These are phyloP conservation scores for Cygnus buccinator DNA, from an alignment of 2,113 vertebrate genomes.

Conservation along the genomic window DNA sequence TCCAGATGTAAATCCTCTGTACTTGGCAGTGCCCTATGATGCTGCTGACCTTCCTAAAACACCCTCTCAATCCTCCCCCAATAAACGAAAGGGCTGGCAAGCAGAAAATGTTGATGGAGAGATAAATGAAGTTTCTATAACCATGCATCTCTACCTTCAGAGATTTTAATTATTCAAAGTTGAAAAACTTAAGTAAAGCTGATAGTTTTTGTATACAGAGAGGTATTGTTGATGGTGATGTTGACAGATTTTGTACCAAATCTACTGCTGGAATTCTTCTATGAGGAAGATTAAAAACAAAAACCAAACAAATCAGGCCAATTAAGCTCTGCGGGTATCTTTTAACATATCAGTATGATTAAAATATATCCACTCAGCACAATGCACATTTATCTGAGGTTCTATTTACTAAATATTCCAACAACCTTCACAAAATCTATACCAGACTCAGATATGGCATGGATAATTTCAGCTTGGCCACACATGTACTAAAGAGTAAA, in stretches of 20 bases:
- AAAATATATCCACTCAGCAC: not conserved
- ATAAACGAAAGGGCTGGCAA: not conserved
- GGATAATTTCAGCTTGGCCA: not conserved
- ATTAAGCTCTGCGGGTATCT: not conserved
- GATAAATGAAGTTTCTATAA: not conserved
- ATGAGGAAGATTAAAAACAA: not conserved
- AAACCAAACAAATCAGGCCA: not conserved
- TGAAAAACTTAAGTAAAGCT: not conserved
- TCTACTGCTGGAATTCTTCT: not conserved
- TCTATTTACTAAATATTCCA: not conserved
- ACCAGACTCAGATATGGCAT: not conserved
- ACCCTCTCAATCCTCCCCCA: not conserved
- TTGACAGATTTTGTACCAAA: not conserved
- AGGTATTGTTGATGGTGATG: not conserved
- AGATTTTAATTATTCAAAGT: not conserved
- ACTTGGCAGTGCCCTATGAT: not conserved
- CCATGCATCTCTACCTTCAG: fast-evolving
- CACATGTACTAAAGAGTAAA: not conserved
- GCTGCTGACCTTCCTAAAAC: not conserved
- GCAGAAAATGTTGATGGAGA: not conserved
- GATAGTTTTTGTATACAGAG: not conserved
- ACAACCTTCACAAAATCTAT: not conserved
- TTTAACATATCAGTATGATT: not conserved
- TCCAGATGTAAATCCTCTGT: not conserved
- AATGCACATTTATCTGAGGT: not conserved